Evolutionary conservation across 2,113 vertebrate species (phyloP), one percentile per base, ranked within the genome.

Genomic region (Embiotoca jacksoni): DNA sequence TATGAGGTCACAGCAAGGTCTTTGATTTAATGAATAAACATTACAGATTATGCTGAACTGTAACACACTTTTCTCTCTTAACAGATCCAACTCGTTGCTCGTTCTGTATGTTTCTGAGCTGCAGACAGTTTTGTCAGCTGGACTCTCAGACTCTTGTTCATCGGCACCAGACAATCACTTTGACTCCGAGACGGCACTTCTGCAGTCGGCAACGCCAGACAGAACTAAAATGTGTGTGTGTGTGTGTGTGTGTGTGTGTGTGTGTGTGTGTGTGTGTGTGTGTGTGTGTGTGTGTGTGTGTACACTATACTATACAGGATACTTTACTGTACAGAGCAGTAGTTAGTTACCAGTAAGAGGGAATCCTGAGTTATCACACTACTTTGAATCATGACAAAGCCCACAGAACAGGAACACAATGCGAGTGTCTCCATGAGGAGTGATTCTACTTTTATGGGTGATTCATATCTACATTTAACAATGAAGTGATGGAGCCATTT

Each of bases 141-240:
- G 5, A 32, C 11, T 41, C 72, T 62, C 23, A 37, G 74, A 53
- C 71, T 63, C 13, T 58, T 13, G 31, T 31, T 75, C 2, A 4
- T 39, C 16, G 39, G 80, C 82, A 79, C 47, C 75, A 87, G 47
- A 56, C 41, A 44, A 2, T 44, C 41, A 44, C 39, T 84, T 35
- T 30, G 61, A 71, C 64, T 61, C 35, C 0, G 6, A 80, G 80
- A 73, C 57, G 23, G 5, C 57, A 56, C 10, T 63, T 58, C 58
- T 1, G 15, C 49, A 75, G 23, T 79, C 41, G 8, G 60, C 63
- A 62, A 0, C 62, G 58, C 41, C 31, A 75, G 64, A 59, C 46
- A 72, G 46, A 46, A 46, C 14, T 56, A 10, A 31, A 52, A n/a
- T 41, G 23, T 44, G 35, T 65, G 35, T 8, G 57, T 14, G 68